Evolutionary conservation across 2,888 invertebrate genomes (phyloP), one percentile per base, ranked within the genome.

Genomic region (Parnassius glacialis): DNA sequence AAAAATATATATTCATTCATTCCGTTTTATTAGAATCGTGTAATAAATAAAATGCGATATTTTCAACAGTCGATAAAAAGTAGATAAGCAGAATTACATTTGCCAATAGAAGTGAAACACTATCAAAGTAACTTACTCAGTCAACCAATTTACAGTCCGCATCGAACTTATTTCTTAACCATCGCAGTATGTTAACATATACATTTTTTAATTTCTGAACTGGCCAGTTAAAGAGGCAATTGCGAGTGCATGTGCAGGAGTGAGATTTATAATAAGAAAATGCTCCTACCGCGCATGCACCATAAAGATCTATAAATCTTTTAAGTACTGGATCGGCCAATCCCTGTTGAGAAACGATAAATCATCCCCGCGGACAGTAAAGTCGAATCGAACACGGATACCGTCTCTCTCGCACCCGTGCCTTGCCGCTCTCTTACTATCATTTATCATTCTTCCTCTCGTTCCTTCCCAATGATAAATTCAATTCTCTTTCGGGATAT

Each of bases 191-290:
- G 88, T 88, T 87, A 89, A 88, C 86, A 87, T 86, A 84, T 51
- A 16, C 43, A 16, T 50, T 81, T 87, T 90, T 90, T 89, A 88
- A 90, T 89, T 87, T 85, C 84, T 83, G 73, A 78, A 69, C 65
- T 74, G 70, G 83, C 84, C 83, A 84, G 82, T 76, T 81, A 85
- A 87, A 83, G 84, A 84, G 80, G 87, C 84, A 84, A 83, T 85
- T 74, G 86, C 83, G 73, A 87, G 81, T 79, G 78, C 83, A 85
- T 83, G 81, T 82, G 86, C 88, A 85, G 88, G 85, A 89, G 90
- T 90, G 90, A 89, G 84, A 87, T 89, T 90, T 87, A 89, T 90
- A 90, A 89, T 90, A 89, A 86, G 89, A 90, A 88, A 88, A 84
- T 83, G 89, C 88, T 90, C 87, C 89, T 90, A 91, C 90, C 87